Evolutionary conservation across 2,888 invertebrate genomes (phyloP).

Genomic region (Pediacus dermestoides): DNA sequence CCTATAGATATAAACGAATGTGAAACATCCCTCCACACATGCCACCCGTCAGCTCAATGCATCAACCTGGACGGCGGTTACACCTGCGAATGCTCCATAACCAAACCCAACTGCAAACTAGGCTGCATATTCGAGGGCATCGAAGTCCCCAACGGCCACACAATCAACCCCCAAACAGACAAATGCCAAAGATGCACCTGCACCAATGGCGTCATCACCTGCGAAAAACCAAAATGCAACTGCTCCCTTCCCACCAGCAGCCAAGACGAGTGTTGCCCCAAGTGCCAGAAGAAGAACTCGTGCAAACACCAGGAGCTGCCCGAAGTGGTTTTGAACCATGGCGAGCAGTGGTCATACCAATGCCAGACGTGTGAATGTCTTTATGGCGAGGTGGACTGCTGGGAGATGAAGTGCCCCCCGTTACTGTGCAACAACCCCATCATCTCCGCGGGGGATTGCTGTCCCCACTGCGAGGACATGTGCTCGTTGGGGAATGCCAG

Average conservation of each 20-base stretch:
- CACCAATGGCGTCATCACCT: slow-evolving; percentile 61
- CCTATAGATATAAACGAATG: slow-evolving; percentile 81
- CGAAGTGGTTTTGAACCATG: slow-evolving; percentile 72
- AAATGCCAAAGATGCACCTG: slow-evolving; percentile 55
- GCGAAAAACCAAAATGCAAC: slow-evolving; percentile 66
- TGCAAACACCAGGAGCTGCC: slow-evolving; percentile 72
- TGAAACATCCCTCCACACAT: slow-evolving; percentile 69
- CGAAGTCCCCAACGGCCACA: slow-evolving; percentile 60
- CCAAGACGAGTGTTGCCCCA: slow-evolving; percentile 71
- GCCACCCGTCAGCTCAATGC: slow-evolving; percentile 75
- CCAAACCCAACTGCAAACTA: slow-evolving; percentile 55
- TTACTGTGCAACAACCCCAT: slow-evolving; percentile 62
- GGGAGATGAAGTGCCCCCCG: slow-evolving; percentile 80
- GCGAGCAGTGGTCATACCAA: slow-evolving; percentile 86
- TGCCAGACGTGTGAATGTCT: slow-evolving; percentile 91
- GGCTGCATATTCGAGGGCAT: slow-evolving; percentile 73
- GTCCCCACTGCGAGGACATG: slow-evolving; percentile 65
- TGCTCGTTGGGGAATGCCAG: slow-evolving; percentile 40
- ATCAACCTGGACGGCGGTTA: slow-evolving; percentile 78
- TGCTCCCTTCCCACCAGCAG: slow-evolving; percentile 56
- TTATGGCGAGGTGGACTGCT: slow-evolving; percentile 81
- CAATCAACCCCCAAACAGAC: slow-evolving; percentile 48
- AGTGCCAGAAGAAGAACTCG: slow-evolving; percentile 70
- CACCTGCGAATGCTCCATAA: slow-evolving; percentile 66
- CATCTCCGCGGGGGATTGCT: slow-evolving; percentile 66